Evolutionary conservation across 2,888 invertebrate genomes (phyloP), one percentile per base, ranked within the genome.

Genomic region (Drosophila ustulata): DNA sequence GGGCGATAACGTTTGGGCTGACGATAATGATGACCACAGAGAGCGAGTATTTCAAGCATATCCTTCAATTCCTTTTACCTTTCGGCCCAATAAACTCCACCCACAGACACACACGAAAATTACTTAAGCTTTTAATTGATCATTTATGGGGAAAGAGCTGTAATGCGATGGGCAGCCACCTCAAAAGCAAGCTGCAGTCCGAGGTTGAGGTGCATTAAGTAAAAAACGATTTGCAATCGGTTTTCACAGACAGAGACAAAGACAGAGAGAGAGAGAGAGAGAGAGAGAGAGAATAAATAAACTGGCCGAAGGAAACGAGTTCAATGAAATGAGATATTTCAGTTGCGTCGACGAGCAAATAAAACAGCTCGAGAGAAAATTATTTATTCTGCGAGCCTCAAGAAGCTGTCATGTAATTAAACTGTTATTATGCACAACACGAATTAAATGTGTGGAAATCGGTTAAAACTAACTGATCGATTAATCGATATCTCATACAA

Each of bases 71-170:
- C 53, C 51, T 52, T 74, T 74, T 43, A 74, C 74, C 78, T 73
- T 78, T 51, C 68, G 57, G 63, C 73, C 37, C n/a, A n/a, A n/a
- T n/a, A n/a, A n/a, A n/a, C n/a, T n/a, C n/a, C 18, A 39, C 30
- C 28, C 37, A 49, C 13, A 18, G 18, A 46, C 34, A 25, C 13
- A 32, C 25, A 43, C 6, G 43, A 9, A 51, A 47, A 65, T 71
- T 46, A 69, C 62, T 68, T 51, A 62, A 74, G 68, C 50, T 50
- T 47, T 80, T 82, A 77, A 82, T 82, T 80, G 64, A 69, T 63
- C 71, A 69, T 64, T 68, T 61, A 49, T 55, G 57, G 52, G 37
- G n/a, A 45, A 39, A 26, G 43, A 18, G 39, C 30, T 56, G 62
- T 62, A 34, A 52, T 57, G 9, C n/a, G 18, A 56, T 46, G 11